Base-by-base conservation (phyloP, 2,797 vertebrate genomes). In the Neopelma chrysocephalum region DNA sequence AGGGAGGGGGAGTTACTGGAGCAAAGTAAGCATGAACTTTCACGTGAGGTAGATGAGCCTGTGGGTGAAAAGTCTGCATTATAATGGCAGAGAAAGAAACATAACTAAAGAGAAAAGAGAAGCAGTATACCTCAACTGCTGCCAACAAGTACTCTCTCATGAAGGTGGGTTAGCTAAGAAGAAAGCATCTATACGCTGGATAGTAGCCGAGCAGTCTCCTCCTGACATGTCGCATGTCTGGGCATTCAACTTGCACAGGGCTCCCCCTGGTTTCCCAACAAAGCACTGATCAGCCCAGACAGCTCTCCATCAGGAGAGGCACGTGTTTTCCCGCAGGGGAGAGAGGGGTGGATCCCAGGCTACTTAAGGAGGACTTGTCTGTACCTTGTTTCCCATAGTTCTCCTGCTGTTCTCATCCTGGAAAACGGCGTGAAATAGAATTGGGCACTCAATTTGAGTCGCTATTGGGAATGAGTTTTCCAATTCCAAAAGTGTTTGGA, bases 11-110 rank as follows among this genome's bases (percentile, higher is more conserved):
- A 13, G 99, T 99, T 73, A 99, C 98, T 3, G 99, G 99, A 40
- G 99, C 99, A 77, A 99, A 99, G 97, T 99, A 99, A 96, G 99
- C 99, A 3, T 99, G 99, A 90, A 99, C 99, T 94, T 99, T 99
- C 96, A 99, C 99, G 4, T 99, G 98, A 84, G 99, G 99, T 89
- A 99, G 98, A 91, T 99, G 99, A 90, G 99, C 98, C 99, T 99
- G 97, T 11, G 94, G 75, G 56, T 6, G 82, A 78, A 79, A 94
- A 93, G 47, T 23, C 47, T 38, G 43, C 3, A 1, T 93, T 91
- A 56, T 1, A 31, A 45, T 1, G 7, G 45, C 10, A 43, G 45
- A 78, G 43, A 56, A 64, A 75, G 5, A 54, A 54, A 62, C 11
- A 1, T 1, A n/a, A 34, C 0, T 15, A 36, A 9, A 51, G 51